phyloP scores from a whole-genome alignment of 1,140 invertebrate genomes.

The Rhizoglyphus robini region DNA sequence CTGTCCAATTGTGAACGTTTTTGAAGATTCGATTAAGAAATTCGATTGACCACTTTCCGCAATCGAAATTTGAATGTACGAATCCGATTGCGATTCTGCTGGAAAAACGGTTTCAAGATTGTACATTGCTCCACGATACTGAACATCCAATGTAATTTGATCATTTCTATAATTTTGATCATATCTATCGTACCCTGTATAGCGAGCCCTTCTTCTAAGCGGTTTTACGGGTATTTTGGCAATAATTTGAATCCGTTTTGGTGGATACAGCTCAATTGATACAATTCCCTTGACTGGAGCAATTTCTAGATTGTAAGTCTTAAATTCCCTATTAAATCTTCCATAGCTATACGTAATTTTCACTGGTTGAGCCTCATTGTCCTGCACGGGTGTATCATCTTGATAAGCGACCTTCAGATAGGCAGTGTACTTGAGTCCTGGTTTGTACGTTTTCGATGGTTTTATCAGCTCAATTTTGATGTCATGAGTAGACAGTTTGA shows the following conservation, averaged over 20 bases:
- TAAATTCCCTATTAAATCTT: no score
- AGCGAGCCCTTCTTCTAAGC: neutral
- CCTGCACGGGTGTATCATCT: constrained; percentile 54
- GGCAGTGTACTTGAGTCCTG: constrained; percentile 63
- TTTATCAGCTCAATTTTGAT: no score
- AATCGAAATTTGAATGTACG: constrained; percentile 53
- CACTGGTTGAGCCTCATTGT: no score
- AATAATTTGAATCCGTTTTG: neutral
- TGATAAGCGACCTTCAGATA: constrained; percentile 58
- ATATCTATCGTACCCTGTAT: no score
- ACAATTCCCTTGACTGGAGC: no score
- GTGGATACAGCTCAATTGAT: constrained; percentile 38
- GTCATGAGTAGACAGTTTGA: constrained; percentile 62
- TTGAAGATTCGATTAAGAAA: neutral
- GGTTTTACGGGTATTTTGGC: constrained; percentile 24
- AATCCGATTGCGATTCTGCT: constrained; percentile 53
- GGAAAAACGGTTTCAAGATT: constrained; percentile 44
- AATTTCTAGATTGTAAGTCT: constrained; percentile 48
- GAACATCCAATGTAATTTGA: constrained; percentile 26
- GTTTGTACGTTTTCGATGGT: constrained; percentile 73
- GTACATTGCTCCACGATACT: constrained; percentile 26
- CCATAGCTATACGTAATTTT: no score
- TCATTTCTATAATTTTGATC: no score
- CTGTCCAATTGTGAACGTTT: constrained; percentile 42
- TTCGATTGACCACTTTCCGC: no score